These are phyloP conservation scores for Melanotaenia trifasciata DNA, from an alignment of 2,797 vertebrate species.

Conservation along the genomic window DNA sequence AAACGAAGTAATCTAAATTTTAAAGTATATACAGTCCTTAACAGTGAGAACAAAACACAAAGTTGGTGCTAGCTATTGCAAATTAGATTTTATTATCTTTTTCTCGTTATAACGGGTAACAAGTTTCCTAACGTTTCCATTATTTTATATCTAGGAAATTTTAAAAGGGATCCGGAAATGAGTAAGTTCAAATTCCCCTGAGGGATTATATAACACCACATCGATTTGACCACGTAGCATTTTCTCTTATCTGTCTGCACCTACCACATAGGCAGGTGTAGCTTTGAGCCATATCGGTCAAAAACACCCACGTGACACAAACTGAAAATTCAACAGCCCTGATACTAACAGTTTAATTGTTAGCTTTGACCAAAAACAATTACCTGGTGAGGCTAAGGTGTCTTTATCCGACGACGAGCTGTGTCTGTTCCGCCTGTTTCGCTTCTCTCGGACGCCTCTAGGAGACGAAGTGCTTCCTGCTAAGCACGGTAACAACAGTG, in stretches of 20 bases:
- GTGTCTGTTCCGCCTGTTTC: conserved; percentile 70
- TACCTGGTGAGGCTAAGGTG: conserved; percentile 82
- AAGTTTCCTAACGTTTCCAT: too few relatives aligned
- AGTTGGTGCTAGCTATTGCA: neutral
- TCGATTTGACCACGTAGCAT: conserved; percentile 30
- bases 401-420: conserved; percentile 86
- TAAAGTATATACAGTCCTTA: neutral
- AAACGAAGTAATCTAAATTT: neutral
- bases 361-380: conserved; percentile 1
- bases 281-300: neutral
- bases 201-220: conserved; percentile 3
- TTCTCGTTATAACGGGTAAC: neutral
- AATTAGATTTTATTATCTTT: neutral
- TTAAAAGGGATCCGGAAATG: neutral
- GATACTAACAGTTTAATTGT: neutral
- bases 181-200: neutral
- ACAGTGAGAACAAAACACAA: neutral
- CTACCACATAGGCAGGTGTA: neutral
- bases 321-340: neutral
- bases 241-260: neutral
- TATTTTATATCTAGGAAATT: neutral
- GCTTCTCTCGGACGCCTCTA: conserved; percentile 68
- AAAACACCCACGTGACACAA: neutral
- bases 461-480: conserved; percentile 74
- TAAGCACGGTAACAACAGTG: conserved; percentile 80